A percentile compares a stretch with the other conserved stretches of the same genome.
These are phyloP conservation scores for Luperina testacea DNA, from an alignment of 2,888 invertebrate genomes.

Conservation along the genomic window DNA sequence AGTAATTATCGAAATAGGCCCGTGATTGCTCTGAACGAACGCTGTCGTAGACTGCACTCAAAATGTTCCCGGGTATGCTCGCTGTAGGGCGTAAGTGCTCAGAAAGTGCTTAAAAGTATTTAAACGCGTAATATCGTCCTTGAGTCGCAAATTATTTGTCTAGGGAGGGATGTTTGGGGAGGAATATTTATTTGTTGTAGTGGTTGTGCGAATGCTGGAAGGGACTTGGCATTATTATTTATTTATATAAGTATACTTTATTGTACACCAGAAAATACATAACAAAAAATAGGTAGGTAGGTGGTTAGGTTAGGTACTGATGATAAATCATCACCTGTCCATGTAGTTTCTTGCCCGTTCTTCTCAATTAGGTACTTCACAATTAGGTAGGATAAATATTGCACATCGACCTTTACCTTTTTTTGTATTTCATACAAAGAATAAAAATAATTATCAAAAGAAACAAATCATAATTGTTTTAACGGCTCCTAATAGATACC, in stretches of 20 bases:
- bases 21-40: conserved; percentile 52
- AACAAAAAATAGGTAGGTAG: too few relatives aligned
- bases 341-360: not conserved
- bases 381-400: too few relatives aligned
- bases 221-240: not conserved
- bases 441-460: too few relatives aligned
- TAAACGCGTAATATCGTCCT: conserved; percentile 61
- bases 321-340: not conserved
- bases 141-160: conserved; percentile 48
- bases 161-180: conserved; percentile 22
- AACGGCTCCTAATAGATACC: too few relatives aligned
- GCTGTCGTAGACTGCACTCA: conserved; percentile 47
- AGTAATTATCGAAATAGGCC: conserved; percentile 65
- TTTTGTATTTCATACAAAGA: too few relatives aligned
- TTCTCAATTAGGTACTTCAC: too few relatives aligned
- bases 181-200: conserved; percentile 21
- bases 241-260: too few relatives aligned
- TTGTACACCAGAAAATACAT: too few relatives aligned
- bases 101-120: conserved; percentile 55
- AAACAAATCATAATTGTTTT: too few relatives aligned
- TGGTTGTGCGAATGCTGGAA: not conserved
- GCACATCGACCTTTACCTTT: too few relatives aligned
- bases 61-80: conserved; percentile 34
- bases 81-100: conserved; percentile 47
- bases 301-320: not conserved